Conservation (phyloP, 2,888 invertebrate genomes). For the Nomada hirtipes region DNA sequence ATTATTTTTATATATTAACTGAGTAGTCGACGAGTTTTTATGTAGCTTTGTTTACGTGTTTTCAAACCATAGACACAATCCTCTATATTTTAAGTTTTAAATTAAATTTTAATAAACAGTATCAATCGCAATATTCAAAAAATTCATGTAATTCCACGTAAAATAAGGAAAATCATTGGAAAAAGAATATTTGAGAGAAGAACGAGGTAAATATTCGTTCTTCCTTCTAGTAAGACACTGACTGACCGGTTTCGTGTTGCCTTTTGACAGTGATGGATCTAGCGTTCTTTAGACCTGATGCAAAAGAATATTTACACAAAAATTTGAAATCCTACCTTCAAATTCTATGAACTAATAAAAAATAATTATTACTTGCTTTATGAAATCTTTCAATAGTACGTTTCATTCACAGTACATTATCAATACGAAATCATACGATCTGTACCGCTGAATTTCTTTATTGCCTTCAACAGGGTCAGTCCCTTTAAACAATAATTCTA, state of each 20-base stretch:
- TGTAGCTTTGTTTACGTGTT: neutral
- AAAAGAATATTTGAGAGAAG: slow-evolving; percentile 31
- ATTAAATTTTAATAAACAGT: neutral
- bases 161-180: neutral
- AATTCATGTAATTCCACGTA: neutral
- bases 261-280: slow-evolving; percentile 63
- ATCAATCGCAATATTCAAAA: neutral
- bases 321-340: slow-evolving; percentile 1
- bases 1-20: too few relatives aligned
- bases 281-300: slow-evolving; percentile 41
- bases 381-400: neutral
- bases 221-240: slow-evolving; percentile 41
- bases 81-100: too few relatives aligned
- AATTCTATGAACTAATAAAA: neutral
- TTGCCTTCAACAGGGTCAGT: too few relatives aligned
- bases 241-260: slow-evolving; percentile 67
- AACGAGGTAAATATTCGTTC: slow-evolving; percentile 46
- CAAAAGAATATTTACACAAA: slow-evolving; percentile 12
- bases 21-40: too few relatives aligned
- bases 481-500: too few relatives aligned
- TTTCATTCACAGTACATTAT: too few relatives aligned
- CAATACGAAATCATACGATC: too few relatives aligned
- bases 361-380: neutral
- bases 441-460: too few relatives aligned
- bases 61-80: neutral